Conservation (phyloP, 1,140 invertebrate species). For the Popillia japonica region DNA sequence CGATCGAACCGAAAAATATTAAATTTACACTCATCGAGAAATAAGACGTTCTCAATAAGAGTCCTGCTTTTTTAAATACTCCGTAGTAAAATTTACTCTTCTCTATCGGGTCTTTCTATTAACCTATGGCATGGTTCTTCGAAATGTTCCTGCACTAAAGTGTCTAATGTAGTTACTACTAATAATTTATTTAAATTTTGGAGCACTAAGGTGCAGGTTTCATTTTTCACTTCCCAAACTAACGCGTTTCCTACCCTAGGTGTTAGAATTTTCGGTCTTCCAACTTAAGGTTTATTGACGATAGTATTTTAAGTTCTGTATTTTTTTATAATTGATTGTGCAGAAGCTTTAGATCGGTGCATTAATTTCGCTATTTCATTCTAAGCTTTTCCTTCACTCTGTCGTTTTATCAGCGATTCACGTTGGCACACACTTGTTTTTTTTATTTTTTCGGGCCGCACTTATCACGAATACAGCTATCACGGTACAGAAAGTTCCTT, state of each 20-base stretch:
- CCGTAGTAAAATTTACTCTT: too few species aligned
- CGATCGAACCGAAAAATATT: neutral
- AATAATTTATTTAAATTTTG: neutral
- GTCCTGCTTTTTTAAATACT: neutral
- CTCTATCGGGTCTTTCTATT: neutral
- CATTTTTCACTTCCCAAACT: neutral
- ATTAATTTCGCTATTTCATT: neutral
- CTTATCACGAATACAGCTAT: neutral
- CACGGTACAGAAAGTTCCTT: conserved; percentile 1
- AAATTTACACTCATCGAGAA: neutral
- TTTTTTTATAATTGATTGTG: neutral
- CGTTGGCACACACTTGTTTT: neutral
- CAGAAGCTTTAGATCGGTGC: neutral
- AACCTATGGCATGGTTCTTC: too few species aligned
- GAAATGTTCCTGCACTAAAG: neutral
- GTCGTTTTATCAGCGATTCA: neutral
- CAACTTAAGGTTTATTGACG: neutral
- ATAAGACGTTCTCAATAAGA: neutral
- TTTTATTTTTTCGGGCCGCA: neutral
- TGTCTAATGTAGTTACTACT: neutral
- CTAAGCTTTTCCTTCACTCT: neutral
- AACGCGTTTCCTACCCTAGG: neutral
- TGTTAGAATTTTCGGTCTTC: neutral
- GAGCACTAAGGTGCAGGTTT: too few species aligned
- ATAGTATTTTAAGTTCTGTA: conserved; percentile 5